phyloP scores from a whole-genome alignment of 2,888 invertebrate species.

The Drosophila emarginata region DNA sequence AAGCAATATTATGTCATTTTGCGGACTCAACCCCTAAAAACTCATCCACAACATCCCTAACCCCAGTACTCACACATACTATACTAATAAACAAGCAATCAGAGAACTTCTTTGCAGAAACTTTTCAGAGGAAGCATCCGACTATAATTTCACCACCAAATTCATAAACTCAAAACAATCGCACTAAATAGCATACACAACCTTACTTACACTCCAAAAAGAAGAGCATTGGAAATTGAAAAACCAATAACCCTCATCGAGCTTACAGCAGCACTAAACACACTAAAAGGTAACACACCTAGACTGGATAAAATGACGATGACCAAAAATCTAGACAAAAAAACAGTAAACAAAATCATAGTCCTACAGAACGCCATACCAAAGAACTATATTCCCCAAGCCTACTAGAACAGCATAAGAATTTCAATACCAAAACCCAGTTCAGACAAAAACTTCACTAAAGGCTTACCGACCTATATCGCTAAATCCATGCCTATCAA shows the following conservation, averaged over 20 bases:
- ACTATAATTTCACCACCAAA: too few species aligned
- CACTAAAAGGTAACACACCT: slow-evolving; percentile 15
- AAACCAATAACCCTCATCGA: not conserved
- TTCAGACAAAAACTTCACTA: too few species aligned
- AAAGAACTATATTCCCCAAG: slow-evolving; percentile 20
- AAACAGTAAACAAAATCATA: too few species aligned
- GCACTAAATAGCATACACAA: not conserved
- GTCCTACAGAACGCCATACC: slow-evolving; percentile 6
- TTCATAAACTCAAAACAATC: slow-evolving; percentile 9
- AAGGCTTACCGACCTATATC: too few species aligned
- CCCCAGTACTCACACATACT: too few species aligned
- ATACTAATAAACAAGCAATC: slow-evolving; percentile 13
- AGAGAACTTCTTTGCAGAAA: slow-evolving; percentile 8
- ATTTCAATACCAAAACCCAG: too few species aligned
- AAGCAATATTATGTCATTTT: not conserved
- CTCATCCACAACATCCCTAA: too few species aligned
- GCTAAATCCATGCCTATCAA: slow-evolving; percentile 38
- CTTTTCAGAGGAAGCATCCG: too few species aligned
- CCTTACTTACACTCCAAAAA: not conserved
- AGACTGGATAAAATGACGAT: slow-evolving; percentile 24
- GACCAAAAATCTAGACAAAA: slow-evolving; percentile 15
- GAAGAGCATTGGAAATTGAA: slow-evolving; percentile 9
- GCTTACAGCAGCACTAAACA: too few species aligned
- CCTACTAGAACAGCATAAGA: slow-evolving; percentile 15
- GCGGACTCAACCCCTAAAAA: not conserved